Percentiles rank a stretch among this genome's conserved stretches.
phyloP scores from a whole-genome alignment of 2,113 vertebrate species.

The Oreochromis spilurus region DNA sequence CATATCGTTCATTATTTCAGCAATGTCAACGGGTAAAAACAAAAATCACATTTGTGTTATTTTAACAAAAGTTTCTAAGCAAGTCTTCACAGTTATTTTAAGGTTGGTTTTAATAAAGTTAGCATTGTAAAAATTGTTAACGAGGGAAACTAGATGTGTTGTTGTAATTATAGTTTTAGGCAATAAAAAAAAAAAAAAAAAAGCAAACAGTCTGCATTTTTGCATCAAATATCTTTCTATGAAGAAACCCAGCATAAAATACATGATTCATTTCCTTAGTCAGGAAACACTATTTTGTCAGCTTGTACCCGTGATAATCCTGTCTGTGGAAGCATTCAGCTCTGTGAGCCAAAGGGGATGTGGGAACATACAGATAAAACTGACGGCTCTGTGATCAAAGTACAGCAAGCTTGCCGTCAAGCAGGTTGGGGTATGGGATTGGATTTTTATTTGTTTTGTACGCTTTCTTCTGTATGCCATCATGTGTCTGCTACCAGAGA shows the following conservation, averaged over 20 bases:
- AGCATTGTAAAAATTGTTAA: neutral
- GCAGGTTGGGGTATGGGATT: constrained; percentile 18
- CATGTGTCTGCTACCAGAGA: neutral
- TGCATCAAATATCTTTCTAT: neutral
- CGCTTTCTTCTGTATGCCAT: neutral
- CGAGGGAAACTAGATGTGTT: neutral
- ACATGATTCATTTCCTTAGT: neutral
- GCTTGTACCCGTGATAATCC: neutral
- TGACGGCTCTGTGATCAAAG: neutral
- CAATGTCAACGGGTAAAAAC: neutral
- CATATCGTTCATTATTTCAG: neutral
- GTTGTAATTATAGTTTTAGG: neutral
- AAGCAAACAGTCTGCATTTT: neutral
- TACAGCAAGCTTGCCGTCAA: constrained; percentile 9
- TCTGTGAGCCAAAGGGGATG: neutral
- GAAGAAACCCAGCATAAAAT: neutral
- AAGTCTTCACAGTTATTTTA: neutral
- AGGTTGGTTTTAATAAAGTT: neutral
- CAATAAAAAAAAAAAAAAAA: neutral
- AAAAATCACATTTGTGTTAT: neutral
- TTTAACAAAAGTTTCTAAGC: neutral
- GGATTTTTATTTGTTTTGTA: constrained; percentile 27
- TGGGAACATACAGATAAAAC: constrained; percentile 1
- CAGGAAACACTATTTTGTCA: neutral
- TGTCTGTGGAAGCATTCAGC: neutral